Conservation (phyloP, 2,113 vertebrate species). For the Scytalopus superciliaris region DNA sequence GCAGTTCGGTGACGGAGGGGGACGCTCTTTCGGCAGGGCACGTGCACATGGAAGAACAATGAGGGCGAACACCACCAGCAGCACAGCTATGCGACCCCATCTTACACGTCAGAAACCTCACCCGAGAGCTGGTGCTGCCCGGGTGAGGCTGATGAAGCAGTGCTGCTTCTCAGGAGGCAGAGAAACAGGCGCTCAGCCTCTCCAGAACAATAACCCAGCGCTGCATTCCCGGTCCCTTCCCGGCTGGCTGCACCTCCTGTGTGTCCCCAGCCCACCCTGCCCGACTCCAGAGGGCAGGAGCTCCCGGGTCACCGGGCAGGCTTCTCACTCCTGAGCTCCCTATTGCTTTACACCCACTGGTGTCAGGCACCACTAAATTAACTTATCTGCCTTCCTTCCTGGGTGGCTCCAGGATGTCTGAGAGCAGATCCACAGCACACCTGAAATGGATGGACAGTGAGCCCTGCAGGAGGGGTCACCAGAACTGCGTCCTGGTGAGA, state of each 20-base stretch:
- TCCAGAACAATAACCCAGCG: rapidly evolving
- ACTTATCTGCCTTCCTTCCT: background rate
- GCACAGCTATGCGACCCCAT: rapidly evolving
- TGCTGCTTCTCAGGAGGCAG: rapidly evolving
- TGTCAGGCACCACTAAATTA: background rate
- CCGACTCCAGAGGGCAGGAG: background rate
- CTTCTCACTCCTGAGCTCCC: background rate
- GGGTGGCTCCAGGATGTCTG: rapidly evolving
- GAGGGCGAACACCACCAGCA: background rate
- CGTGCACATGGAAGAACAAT: background rate
- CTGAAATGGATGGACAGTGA: rapidly evolving
- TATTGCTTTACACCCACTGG: background rate
- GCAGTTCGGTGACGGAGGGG: background rate
- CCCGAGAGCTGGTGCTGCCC: background rate
- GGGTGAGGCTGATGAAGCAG: background rate
- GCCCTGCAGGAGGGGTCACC: background rate
- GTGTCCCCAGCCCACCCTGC: rapidly evolving
- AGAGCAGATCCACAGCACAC: rapidly evolving
- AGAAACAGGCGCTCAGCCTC: background rate
- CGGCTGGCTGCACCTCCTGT: rapidly evolving
- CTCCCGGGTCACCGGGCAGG: background rate
- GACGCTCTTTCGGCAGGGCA: background rate
- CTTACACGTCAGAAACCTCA: background rate
- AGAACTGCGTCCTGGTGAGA: rapidly evolving
- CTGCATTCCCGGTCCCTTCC: background rate